Conservation (phyloP, 2,888 invertebrate genomes). For the Cephus nigrinus region DNA sequence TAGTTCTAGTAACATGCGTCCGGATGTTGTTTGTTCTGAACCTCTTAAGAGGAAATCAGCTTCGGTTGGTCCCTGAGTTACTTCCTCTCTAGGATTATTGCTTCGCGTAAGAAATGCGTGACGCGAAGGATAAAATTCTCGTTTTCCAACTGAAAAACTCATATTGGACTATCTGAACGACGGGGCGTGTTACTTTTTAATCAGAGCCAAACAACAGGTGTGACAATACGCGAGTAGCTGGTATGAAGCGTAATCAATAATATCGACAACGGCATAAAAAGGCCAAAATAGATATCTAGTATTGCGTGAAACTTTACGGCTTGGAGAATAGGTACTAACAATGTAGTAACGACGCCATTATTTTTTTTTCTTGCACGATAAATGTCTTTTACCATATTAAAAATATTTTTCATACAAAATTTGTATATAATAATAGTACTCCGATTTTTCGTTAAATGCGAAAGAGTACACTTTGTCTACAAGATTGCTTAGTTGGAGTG, state of each 20-base stretch:
- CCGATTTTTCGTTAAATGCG: too few relatives aligned
- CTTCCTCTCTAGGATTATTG: background rate
- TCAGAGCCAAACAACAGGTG: background rate
- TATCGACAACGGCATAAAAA: background rate
- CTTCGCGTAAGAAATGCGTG: background rate
- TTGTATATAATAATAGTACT: background rate
- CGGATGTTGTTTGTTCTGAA: background rate
- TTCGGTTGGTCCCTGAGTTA: background rate
- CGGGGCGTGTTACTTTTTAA: background rate
- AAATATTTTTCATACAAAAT: background rate
- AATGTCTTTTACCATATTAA: background rate
- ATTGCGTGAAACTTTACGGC: background rate
- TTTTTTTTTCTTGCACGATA: background rate
- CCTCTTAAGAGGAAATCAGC: background rate
- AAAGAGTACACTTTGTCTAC: too few relatives aligned
- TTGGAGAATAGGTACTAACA: background rate
- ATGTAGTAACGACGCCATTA: background rate
- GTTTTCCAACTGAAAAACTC: background rate
- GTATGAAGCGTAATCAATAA: background rate
- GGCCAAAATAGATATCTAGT: background rate
- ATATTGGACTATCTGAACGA: background rate
- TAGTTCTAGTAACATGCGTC: background rate
- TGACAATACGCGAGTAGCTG: background rate
- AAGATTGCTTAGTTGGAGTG: too few relatives aligned
- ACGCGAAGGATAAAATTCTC: background rate